A percentile compares a stretch with the other conserved stretches of the same genome.
Conservation (phyloP, 2,888 invertebrate genomes). For the Campoplex nolae region DNA sequence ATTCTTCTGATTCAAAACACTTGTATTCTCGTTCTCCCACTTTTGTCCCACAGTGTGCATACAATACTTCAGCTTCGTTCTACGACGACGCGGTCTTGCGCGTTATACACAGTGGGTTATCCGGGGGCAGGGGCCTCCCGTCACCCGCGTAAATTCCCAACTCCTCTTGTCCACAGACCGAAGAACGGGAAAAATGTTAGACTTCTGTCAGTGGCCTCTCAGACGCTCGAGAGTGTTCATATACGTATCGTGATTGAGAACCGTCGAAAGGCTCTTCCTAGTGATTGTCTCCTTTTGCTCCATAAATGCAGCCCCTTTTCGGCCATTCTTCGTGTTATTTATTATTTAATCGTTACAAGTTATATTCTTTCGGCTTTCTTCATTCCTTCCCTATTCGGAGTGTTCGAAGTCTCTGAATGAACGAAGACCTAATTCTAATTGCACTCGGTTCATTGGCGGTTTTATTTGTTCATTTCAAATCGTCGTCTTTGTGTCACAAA, state of each 20-base stretch:
- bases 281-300: conserved; percentile 25
- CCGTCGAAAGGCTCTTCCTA: background rate
- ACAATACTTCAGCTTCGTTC: conserved; percentile 48
- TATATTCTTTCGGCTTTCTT: background rate
- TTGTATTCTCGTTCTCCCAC: conserved; percentile 22
- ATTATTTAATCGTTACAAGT: background rate
- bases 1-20: conserved; percentile 31
- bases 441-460: background rate
- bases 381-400: background rate
- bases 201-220: conserved; percentile 81
- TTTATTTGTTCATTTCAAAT: background rate
- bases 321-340: conserved; percentile 7
- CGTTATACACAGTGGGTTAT: conserved; percentile 53
- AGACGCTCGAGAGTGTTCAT: conserved; percentile 75
- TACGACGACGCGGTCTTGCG: conserved; percentile 69
- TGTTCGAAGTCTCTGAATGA: background rate
- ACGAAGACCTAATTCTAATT: background rate
- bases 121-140: conserved; percentile 44
- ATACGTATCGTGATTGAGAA: conserved; percentile 15
- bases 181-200: conserved; percentile 71
- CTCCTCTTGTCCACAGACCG: conserved; percentile 48
- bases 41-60: conserved; percentile 36
- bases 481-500: background rate
- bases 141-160: conserved; percentile 45
- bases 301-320: conserved; percentile 6